A percentile compares a stretch with the other conserved stretches of the same genome.
These are phyloP conservation scores for Drosophila novamexicana DNA, from an alignment of 1,140 invertebrate species.

Conservation along the genomic window DNA sequence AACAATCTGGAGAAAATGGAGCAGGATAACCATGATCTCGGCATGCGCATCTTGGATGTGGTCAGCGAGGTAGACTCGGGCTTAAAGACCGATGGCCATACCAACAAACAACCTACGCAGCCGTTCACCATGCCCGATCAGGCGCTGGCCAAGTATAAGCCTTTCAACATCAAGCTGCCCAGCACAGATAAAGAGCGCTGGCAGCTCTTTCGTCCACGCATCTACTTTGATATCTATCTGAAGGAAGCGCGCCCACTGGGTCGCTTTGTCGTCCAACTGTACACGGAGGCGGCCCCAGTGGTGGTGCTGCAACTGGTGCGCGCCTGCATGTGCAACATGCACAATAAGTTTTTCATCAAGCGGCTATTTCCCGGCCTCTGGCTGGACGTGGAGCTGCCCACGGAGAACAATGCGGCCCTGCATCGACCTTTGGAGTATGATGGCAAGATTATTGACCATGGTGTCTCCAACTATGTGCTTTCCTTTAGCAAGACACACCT, in stretches of 20 bases:
- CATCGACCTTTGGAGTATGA: conserved; percentile 64
- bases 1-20: conserved; percentile 46
- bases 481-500: conserved; percentile 64
- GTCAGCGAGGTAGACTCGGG: conserved; percentile 51
- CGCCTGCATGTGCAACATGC: conserved; percentile 53
- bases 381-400: conserved; percentile 64
- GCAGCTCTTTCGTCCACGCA: conserved; percentile 59
- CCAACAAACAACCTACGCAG: neutral
- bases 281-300: conserved; percentile 71
- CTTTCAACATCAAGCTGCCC: conserved; percentile 46
- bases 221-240: conserved; percentile 66
- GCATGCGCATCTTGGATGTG: conserved; percentile 47
- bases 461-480: conserved; percentile 46
- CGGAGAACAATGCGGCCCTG: conserved; percentile 32
- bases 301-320: conserved; percentile 73
- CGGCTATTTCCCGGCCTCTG: conserved; percentile 68
- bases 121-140: conserved; percentile 33
- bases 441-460: conserved; percentile 68
- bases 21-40: conserved; percentile 43
- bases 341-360: conserved; percentile 50
- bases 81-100: neutral
- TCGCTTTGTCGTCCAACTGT: conserved; percentile 64
- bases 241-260: conserved; percentile 63
- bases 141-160: conserved; percentile 59
- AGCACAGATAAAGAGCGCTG: conserved; percentile 38